phyloP scores from a whole-genome alignment of 2,797 vertebrate genomes.

The Miichthys miiuy region DNA sequence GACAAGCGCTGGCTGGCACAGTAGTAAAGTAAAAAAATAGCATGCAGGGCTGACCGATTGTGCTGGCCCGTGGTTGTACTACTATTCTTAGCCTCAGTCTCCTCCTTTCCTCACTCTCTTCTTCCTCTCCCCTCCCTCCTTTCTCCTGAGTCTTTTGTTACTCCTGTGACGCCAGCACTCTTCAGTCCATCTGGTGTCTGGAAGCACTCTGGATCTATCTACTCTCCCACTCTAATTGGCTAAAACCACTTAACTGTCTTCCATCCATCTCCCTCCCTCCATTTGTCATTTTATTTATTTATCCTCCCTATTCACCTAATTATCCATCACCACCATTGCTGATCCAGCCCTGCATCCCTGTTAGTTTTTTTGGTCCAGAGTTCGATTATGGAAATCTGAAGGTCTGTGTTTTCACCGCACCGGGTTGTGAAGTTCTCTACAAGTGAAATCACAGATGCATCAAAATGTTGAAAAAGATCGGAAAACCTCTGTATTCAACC shows the following conservation, averaged over 20 bases:
- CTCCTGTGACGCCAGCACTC: conserved; percentile 61
- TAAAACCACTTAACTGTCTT: conserved; percentile 53
- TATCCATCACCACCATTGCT: conserved; percentile 43
- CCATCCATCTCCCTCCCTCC: conserved; percentile 30
- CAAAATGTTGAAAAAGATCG: conserved; percentile 19
- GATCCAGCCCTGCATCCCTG: conserved; percentile 18
- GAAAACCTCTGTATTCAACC: conserved; percentile 16
- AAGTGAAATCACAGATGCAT: conserved; percentile 41
- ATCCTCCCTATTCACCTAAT: conserved; percentile 32
- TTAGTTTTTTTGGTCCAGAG: conserved; percentile 6
- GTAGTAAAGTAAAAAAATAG: conserved; percentile 77
- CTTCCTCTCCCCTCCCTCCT: conserved; percentile 46
- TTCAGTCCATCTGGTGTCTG: conserved; percentile 68
- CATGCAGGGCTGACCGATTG: conserved; percentile 62
- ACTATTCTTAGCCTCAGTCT: conserved; percentile 76
- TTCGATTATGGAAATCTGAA: conserved; percentile 36
- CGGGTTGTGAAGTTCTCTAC: conserved; percentile 13
- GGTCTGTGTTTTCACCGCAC: conserved; percentile 1
- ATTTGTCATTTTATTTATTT: conserved; percentile 57
- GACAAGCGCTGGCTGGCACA: conserved; percentile 57
- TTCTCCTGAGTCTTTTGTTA: conserved; percentile 58
- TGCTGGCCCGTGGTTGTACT: conserved; percentile 69
- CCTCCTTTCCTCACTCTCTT: conserved; percentile 62
- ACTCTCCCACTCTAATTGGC: conserved; percentile 51
- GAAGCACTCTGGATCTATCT: conserved; percentile 55